phyloP scores from a whole-genome alignment of 2,888 invertebrate genomes.

The Syrphus vitripennis region DNA sequence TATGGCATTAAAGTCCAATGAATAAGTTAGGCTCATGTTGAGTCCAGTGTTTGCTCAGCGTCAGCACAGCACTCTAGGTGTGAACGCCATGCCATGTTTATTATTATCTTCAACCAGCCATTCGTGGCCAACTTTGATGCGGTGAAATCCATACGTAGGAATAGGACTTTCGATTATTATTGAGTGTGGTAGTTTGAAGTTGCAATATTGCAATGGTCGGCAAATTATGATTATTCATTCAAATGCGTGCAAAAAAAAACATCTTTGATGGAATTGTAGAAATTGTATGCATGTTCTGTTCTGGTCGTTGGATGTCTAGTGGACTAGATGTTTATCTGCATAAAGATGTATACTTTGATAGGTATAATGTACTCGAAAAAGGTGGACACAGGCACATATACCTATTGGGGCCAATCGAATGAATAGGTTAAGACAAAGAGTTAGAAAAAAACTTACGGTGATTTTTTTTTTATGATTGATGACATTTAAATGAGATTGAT shows the following conservation, averaged over 20 bases:
- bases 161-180: slow-evolving; percentile 43
- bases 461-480: slow-evolving; percentile 29
- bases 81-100: slow-evolving; percentile 45
- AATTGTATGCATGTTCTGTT: not conserved
- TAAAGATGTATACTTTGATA: slow-evolving; percentile 7
- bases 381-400: not conserved
- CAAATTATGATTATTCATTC: slow-evolving; percentile 42
- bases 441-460: not conserved
- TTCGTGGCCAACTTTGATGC: slow-evolving; percentile 18
- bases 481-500: slow-evolving; percentile 20
- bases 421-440: slow-evolving; percentile 6
- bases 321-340: slow-evolving; percentile 26
- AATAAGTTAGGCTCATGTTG: slow-evolving; percentile 25
- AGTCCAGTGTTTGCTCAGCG: slow-evolving; percentile 9
- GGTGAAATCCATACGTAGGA: not conserved
- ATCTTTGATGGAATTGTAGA: slow-evolving; percentile 13
- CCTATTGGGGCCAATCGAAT: slow-evolving; percentile 15
- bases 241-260: slow-evolving; percentile 47
- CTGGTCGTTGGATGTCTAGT: slow-evolving; percentile 17
- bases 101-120: slow-evolving; percentile 9
- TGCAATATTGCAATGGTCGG: slow-evolving; percentile 13
- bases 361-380: not conserved
- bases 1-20: slow-evolving; percentile 28
- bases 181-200: not conserved
- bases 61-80: slow-evolving; percentile 20